Conservation (phyloP, 2,888 invertebrate genomes). For the Stratiomys singularior region DNA sequence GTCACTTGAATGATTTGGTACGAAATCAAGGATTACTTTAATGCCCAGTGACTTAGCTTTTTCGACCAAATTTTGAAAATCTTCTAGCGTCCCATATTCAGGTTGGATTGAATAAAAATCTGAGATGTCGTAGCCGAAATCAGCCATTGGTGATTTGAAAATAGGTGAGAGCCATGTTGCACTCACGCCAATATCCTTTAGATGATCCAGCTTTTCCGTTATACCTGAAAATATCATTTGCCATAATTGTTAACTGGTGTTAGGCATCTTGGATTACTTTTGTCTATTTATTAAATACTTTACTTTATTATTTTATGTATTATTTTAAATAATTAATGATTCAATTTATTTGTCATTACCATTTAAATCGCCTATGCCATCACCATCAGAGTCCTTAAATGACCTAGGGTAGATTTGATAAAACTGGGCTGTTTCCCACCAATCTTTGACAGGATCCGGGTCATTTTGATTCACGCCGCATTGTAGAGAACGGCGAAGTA, state of each 20-base stretch:
- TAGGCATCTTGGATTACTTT: no score
- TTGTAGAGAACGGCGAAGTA: no score
- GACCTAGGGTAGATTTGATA: slow-evolving; percentile 83
- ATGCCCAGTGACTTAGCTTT: slow-evolving; percentile 66
- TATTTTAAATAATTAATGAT: no score
- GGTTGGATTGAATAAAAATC: slow-evolving; percentile 71
- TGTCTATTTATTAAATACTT: no score
- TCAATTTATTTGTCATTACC: slow-evolving; percentile 59
- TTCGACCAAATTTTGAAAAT: slow-evolving; percentile 70
- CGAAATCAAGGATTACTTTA: slow-evolving; percentile 66
- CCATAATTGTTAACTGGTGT: no score
- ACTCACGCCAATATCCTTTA: slow-evolving; percentile 68
- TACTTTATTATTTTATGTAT: no score
- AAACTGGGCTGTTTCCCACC: slow-evolving; percentile 64
- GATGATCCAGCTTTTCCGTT: slow-evolving; percentile 67
- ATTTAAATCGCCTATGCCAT: slow-evolving; percentile 74
- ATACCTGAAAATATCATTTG: slow-evolving; percentile 64
- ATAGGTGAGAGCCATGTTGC: slow-evolving; percentile 74
- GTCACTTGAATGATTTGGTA: slow-evolving; percentile 67
- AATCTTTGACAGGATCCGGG: slow-evolving; percentile 52
- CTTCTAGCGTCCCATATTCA: slow-evolving; percentile 73
- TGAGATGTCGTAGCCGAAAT: slow-evolving; percentile 75
- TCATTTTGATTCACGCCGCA: no score
- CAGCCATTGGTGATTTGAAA: slow-evolving; percentile 72
- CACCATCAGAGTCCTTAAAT: slow-evolving; percentile 78